A percentile compares a stretch with the other conserved stretches of the same genome.
These are phyloP conservation scores for Otocyon megalotis DNA, from an alignment of 2,113 vertebrate genomes.

Conservation along the genomic window DNA sequence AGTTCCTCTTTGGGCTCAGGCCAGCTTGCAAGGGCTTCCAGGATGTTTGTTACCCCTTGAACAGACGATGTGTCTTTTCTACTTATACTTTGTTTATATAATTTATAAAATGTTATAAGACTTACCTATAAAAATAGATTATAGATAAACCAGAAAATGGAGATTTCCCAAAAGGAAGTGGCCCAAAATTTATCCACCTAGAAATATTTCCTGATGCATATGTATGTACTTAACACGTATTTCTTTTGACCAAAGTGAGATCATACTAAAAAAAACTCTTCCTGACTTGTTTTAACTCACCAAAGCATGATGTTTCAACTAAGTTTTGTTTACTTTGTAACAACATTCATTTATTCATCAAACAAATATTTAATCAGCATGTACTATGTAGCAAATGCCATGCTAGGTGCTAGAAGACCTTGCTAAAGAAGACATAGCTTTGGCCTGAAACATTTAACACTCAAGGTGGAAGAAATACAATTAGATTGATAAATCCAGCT, in stretches of 20 bases:
- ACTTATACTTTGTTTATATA: neutral
- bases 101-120: conserved; percentile 22
- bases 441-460: neutral
- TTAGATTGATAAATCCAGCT: neutral
- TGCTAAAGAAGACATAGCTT: neutral
- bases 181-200: neutral
- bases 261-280: neutral
- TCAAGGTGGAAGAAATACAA: neutral
- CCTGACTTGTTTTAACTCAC: neutral
- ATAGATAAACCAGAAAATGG: neutral
- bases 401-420: neutral
- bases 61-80: neutral
- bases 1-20: neutral
- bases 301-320: neutral
- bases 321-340: neutral
- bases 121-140: neutral
- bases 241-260: neutral
- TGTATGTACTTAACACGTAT: neutral
- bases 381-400: neutral
- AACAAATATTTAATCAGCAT: neutral
- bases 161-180: neutral
- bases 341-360: neutral
- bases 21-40: neutral
- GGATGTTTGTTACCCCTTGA: neutral
- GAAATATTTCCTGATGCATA: neutral